phyloP scores from a whole-genome alignment of 2,113 vertebrate genomes.

The Clarias macrocephalus region DNA sequence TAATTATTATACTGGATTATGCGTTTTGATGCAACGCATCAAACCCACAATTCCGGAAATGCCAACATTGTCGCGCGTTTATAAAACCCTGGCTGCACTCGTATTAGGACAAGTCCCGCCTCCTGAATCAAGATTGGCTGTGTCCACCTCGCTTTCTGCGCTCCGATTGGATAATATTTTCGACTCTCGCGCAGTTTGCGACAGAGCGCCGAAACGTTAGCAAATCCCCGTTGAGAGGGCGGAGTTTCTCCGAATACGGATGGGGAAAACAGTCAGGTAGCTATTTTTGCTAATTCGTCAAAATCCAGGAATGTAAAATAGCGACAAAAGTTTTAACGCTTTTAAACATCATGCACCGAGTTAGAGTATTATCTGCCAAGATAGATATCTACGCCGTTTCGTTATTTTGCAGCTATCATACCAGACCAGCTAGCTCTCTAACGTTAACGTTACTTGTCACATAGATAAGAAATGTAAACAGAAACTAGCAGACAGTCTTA shows the following conservation, averaged over 20 bases:
- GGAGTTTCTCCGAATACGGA: not conserved
- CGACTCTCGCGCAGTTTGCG: not conserved
- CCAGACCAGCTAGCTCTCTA: not conserved
- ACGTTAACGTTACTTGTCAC: constrained; percentile 1
- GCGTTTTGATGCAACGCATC: not conserved
- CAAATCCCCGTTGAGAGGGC: not conserved
- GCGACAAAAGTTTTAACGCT: not conserved
- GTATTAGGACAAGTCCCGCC: constrained; percentile 6
- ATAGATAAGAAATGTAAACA: not conserved
- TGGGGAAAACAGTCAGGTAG: not conserved
- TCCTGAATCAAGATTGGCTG: not conserved
- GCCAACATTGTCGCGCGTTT: not conserved
- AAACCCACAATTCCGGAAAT: not conserved
- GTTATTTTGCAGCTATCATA: too few relatives aligned
- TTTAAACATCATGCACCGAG: not conserved
- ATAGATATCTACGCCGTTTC: not conserved
- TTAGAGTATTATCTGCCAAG: not conserved
- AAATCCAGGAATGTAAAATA: not conserved
- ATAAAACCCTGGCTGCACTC: not conserved
- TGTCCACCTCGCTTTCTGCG: not conserved
- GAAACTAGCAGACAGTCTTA: not conserved
- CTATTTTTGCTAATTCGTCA: not conserved
- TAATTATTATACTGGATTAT: not conserved
- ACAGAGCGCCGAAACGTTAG: not conserved
- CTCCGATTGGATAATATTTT: not conserved